phyloP scores from a whole-genome alignment of 30 jellyfish, hydroid and myxozoan species.

The Aurelia sp. region DNA sequence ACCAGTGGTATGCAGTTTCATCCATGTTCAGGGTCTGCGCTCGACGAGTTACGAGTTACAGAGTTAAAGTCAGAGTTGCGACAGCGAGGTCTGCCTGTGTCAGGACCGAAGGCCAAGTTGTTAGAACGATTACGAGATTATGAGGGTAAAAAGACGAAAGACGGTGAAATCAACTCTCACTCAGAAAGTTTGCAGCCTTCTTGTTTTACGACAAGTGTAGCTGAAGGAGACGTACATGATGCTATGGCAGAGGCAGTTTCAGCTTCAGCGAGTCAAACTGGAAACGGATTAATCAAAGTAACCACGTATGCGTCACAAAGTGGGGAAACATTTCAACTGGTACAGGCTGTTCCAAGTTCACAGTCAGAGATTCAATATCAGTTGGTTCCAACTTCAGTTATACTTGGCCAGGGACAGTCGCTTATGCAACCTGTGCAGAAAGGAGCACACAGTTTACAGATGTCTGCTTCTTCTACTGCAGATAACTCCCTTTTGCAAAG shows the following conservation, averaged over 20 bases:
- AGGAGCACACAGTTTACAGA: constrained; percentile 4
- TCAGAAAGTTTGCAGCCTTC: not conserved
- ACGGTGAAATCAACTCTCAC: constrained; percentile 2
- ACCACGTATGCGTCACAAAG: constrained; percentile 81
- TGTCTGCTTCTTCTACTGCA: constrained; percentile 7
- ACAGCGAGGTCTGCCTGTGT: constrained; percentile 90
- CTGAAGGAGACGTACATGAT: constrained; percentile 8
- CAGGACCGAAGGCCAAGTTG: constrained; percentile 90
- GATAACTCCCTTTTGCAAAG: constrained; percentile 17
- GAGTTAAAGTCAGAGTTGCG: constrained; percentile 81
- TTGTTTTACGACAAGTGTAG: constrained; percentile 5
- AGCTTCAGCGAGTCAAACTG: constrained; percentile 31
- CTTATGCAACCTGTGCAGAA: constrained; percentile 1
- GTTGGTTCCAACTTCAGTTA: constrained; percentile 45
- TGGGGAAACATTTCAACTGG: constrained; percentile 87
- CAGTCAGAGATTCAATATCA: constrained; percentile 64
- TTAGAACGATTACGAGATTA: constrained; percentile 81
- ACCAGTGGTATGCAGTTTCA: constrained; percentile 39
- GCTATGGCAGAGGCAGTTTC: not conserved
- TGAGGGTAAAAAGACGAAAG: constrained; percentile 50
- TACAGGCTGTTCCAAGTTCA: constrained; percentile 80
- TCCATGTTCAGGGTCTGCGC: constrained; percentile 26
- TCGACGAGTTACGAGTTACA: constrained; percentile 88
- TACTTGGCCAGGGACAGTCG: constrained; percentile 46
- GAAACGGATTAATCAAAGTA: constrained; percentile 65